These are phyloP conservation scores for Sarcophaga variegata DNA, from an alignment of 2,888 invertebrate species.

Conservation along the genomic window DNA sequence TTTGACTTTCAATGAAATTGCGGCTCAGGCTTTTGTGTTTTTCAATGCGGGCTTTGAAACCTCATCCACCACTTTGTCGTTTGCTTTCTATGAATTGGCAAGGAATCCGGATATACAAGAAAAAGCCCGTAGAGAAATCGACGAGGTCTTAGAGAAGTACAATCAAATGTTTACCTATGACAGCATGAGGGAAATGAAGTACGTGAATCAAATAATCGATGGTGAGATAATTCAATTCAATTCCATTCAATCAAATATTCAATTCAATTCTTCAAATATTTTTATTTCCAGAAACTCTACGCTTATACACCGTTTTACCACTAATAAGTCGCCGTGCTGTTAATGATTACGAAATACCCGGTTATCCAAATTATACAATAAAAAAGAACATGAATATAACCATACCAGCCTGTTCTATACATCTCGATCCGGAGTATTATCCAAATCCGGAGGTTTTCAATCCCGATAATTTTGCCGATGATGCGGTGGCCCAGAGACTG, in stretches of 20 bases:
- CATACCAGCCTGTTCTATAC: conserved; percentile 82
- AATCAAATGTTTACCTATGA: conserved; percentile 76
- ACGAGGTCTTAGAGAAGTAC: conserved; percentile 71
- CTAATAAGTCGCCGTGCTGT: conserved; percentile 82
- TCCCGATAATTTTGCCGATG: conserved; percentile 85
- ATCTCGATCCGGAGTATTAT: conserved; percentile 83
- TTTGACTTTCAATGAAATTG: conserved; percentile 76
- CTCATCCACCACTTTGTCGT: conserved; percentile 85
- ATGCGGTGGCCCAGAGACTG: conserved; percentile 83
- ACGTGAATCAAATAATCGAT: conserved; percentile 76
- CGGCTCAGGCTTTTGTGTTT: conserved; percentile 78
- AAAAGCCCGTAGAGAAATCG: conserved; percentile 81
- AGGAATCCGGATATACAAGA: conserved; percentile 81
- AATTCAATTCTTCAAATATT: conserved; percentile 28
- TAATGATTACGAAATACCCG: conserved; percentile 83
- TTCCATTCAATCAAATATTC: too few species aligned
- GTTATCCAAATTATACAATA: conserved; percentile 82
- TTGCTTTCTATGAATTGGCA: conserved; percentile 78
- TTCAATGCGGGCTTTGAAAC: conserved; percentile 85
- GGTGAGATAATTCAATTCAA: conserved; percentile 72
- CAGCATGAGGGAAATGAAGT: conserved; percentile 76
- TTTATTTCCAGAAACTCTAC: conserved; percentile 82
- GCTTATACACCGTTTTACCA: conserved; percentile 83
- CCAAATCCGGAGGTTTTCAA: conserved; percentile 84
- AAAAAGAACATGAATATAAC: conserved; percentile 78